Evolutionary conservation across 2,797 vertebrate genomes (phyloP).

Genomic region (Nothura maculosa): DNA sequence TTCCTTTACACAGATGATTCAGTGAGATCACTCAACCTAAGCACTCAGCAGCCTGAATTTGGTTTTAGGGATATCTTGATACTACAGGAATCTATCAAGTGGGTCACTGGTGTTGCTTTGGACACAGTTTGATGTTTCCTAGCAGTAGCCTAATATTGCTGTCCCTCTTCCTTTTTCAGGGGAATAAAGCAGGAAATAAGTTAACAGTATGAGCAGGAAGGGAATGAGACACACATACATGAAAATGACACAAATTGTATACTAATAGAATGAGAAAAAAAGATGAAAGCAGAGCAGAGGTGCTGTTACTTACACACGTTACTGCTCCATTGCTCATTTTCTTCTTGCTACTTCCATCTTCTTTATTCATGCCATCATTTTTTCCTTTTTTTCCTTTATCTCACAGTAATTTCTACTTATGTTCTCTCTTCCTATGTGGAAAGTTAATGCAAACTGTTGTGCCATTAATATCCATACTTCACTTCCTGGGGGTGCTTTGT

Average conservation of each 20-base stretch:
- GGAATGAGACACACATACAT: background rate
- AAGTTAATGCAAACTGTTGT: fast-evolving
- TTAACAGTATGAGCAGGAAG: background rate
- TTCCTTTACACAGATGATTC: background rate
- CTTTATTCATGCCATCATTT: background rate
- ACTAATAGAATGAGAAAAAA: background rate
- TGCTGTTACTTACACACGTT: background rate
- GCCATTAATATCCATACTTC: background rate
- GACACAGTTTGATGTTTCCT: background rate
- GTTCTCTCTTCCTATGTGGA: background rate
- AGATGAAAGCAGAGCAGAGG: background rate
- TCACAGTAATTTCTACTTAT: background rate
- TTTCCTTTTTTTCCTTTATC: background rate
- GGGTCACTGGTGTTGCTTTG: background rate
- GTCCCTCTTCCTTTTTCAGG: background rate
- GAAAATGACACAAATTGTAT: background rate
- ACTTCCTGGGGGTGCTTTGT: background rate
- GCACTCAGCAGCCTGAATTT: background rate
- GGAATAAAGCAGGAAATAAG: background rate
- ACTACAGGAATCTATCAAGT: background rate
- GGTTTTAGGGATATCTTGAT: background rate
- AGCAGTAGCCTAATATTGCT: background rate
- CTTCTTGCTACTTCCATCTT: background rate
- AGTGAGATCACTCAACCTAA: background rate
- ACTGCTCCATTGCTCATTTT: background rate